Base-by-base conservation (phyloP, 2,797 vertebrate genomes). In the Loris lydekkerianus region DNA sequence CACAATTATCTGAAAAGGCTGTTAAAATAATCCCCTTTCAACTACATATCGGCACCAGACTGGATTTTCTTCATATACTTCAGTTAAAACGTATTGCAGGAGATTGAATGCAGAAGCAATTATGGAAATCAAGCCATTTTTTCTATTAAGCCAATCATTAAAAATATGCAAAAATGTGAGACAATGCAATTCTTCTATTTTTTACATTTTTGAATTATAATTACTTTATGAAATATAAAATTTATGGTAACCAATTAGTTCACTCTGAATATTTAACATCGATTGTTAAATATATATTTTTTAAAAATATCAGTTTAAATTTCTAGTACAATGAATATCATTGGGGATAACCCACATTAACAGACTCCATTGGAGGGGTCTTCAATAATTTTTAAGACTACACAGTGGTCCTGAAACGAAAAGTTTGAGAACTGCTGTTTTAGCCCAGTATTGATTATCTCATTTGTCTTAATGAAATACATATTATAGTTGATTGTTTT, bases 381-480 rank as follows among this genome's bases (percentile, higher is more conserved):
- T 56, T 67, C 18, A 31, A 15, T 72, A 86, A 89, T 60, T 81
- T 94, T 81, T 56, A 77, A 82, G n/a, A 46, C 11, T 34, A 65
- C 37, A 86, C 86, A 75, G 17, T 67, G 60, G 11, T 73, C n/a
- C 21, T 75, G 63, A 58, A 17, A 91, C 23, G 70, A 81, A 89
- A 96, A 78, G 29, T 89, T 53, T 69, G 73, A 91, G 46, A 84
- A 70, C 46, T 86, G 21, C 31, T 77, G 20, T 67, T 94, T 84
- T 53, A 72, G 25, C 37, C 84, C 56, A 73, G 20, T 53, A 86
- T 77, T 25, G 1, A 90, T 82, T 43, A 73, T 63, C n/a, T 86
- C 69, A 78, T 89, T 96, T 93, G 69, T 82, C 85, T 96, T 88
- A 94, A 97, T 89, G 58, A 95, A 94, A 89, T 82, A 89, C 18